phyloP scores from a whole-genome alignment of 2,113 vertebrate species.

The Stegastes partitus region DNA sequence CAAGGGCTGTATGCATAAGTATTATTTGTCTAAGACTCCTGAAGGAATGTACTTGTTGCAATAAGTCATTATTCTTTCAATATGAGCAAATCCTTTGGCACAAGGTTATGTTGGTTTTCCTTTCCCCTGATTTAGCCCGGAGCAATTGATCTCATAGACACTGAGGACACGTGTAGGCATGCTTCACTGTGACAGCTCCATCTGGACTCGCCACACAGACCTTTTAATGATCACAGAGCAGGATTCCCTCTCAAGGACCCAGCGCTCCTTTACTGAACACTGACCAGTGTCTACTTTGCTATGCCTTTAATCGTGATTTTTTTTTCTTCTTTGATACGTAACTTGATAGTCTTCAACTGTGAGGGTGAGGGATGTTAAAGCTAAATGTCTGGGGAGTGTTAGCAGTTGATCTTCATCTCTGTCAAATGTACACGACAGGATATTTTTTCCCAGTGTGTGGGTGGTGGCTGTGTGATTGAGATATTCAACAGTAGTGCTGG shows the following conservation, averaged over 20 bases:
- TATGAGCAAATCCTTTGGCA: slow-evolving; percentile 57
- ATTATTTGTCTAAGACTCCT: slow-evolving; percentile 47
- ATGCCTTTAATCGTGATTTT: slow-evolving; percentile 45
- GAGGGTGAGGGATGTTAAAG: slow-evolving; percentile 34
- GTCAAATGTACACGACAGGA: slow-evolving; percentile 49
- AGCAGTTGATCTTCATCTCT: slow-evolving; percentile 62
- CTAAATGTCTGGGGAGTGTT: slow-evolving; percentile 40
- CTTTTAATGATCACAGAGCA: slow-evolving; percentile 69
- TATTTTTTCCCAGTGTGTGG: slow-evolving; percentile 19
- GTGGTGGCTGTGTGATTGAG: slow-evolving; percentile 70
- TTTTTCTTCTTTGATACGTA: slow-evolving; percentile 34
- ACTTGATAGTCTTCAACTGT: slow-evolving; percentile 29
- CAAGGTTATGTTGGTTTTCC: slow-evolving; percentile 66
- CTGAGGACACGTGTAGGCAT: slow-evolving; percentile 57
- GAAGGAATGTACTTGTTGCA: slow-evolving; percentile 46
- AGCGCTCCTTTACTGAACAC: slow-evolving; percentile 31
- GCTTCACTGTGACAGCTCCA: slow-evolving; percentile 74
- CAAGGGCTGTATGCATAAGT: slow-evolving; percentile 10
- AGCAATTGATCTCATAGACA: slow-evolving; percentile 64
- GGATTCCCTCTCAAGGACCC: slow-evolving; percentile 62
- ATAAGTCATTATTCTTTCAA: slow-evolving; percentile 52
- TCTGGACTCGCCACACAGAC: slow-evolving; percentile 67
- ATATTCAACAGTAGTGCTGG: slow-evolving; percentile 62
- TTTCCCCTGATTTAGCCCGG: slow-evolving; percentile 46
- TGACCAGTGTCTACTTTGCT: slow-evolving; percentile 54